Evolutionary conservation across 2,888 invertebrate genomes (phyloP).

Genomic region (Drosophila anceps): DNA sequence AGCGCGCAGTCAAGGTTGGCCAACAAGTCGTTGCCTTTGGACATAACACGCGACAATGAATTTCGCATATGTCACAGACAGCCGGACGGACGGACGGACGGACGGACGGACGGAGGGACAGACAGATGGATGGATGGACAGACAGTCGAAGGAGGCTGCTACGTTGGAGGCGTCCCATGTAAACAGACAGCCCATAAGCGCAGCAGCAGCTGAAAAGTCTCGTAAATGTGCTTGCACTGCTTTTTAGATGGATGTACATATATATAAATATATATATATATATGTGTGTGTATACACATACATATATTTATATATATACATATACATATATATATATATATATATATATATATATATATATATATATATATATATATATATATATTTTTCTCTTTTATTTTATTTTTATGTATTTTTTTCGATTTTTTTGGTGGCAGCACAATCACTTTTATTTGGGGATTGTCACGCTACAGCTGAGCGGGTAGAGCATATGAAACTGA

Average conservation of each 20-base stretch:
- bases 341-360: slow-evolving; percentile 8
- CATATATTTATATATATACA: slow-evolving; percentile 14
- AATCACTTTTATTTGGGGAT: slow-evolving; percentile 77
- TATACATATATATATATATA: neutral
- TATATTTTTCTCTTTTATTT: slow-evolving; percentile 17
- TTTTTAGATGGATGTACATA: slow-evolving; percentile 14
- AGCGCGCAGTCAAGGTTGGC: slow-evolving; percentile 67
- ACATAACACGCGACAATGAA: slow-evolving; percentile 81
- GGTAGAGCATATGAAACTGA: slow-evolving; percentile 14
- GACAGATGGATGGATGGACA: neutral
- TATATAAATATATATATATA: no score
- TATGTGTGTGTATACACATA: no score
- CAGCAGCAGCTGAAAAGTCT: slow-evolving; percentile 71
- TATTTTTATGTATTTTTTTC: slow-evolving; percentile 19
- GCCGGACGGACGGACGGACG: neutral
- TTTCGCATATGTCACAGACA: slow-evolving; percentile 80
- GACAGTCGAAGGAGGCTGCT: slow-evolving; percentile 36
- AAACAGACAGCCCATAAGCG: slow-evolving; percentile 56
- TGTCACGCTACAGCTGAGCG: slow-evolving; percentile 55
- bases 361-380: slow-evolving; percentile 8
- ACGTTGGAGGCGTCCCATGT: slow-evolving; percentile 51
- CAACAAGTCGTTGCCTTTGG: slow-evolving; percentile 41
- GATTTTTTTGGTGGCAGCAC: slow-evolving; percentile 51
- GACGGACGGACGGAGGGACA: slow-evolving; percentile 19
- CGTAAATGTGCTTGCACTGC: slow-evolving; percentile 54